A percentile compares a stretch with the other conserved stretches of the same genome.
These are phyloP conservation scores for Sarcophaga rosellei DNA, from an alignment of 2,888 invertebrate species.

Conservation along the genomic window DNA sequence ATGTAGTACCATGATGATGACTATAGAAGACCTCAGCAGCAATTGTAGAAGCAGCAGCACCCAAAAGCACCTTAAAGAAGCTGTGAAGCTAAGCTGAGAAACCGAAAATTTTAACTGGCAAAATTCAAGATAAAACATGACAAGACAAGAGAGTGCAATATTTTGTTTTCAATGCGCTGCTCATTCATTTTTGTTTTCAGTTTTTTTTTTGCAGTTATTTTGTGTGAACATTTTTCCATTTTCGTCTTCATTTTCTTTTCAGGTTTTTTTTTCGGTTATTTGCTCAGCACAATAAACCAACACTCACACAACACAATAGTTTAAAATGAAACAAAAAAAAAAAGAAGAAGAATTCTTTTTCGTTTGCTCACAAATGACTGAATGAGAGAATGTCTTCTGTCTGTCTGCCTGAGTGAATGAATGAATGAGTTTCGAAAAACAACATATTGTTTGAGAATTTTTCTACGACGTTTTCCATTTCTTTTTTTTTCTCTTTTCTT, in stretches of 20 bases:
- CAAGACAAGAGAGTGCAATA: too few relatives aligned
- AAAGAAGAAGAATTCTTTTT: too few relatives aligned
- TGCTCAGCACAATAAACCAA: not conserved
- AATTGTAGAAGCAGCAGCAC: not conserved
- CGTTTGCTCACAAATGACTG: not conserved
- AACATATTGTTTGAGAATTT: slow-evolving; percentile 39
- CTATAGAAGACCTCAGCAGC: not conserved
- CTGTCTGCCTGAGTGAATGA: not conserved
- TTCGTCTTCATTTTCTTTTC: slow-evolving; percentile 2
- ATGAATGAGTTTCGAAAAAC: slow-evolving; percentile 29
- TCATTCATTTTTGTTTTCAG: too few relatives aligned
- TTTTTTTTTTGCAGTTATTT: too few relatives aligned
- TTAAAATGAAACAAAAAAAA: not conserved
- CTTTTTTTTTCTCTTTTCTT: not conserved
- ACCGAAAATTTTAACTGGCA: not conserved
- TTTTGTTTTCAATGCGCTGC: too few relatives aligned
- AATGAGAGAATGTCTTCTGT: not conserved
- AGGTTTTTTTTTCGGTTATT: not conserved
- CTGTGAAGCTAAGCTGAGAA: not conserved
- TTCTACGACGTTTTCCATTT: not conserved
- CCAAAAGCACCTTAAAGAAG: not conserved
- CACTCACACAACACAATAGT: not conserved
- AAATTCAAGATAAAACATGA: too few relatives aligned
- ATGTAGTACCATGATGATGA: not conserved
- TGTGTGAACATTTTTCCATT: not conserved